Conservation (phyloP, 2,797 vertebrate genomes). For the Remorina albescens region DNA sequence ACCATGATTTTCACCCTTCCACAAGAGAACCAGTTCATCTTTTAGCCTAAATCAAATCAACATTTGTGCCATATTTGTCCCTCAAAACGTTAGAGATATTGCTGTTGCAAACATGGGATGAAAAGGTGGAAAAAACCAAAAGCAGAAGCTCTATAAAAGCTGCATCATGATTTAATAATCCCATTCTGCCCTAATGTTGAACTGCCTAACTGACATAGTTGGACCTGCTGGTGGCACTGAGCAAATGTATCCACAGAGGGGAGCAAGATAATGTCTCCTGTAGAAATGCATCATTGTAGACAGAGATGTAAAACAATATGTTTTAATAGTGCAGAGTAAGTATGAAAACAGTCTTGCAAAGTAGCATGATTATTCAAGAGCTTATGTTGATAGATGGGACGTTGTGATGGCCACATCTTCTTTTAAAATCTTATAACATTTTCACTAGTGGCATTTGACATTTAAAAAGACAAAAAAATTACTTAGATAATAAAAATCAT, state of each 20-base stretch:
- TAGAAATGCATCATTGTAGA: not conserved
- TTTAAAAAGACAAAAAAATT: conserved; percentile 49
- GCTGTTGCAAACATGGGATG: too few relatives aligned
- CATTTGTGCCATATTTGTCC: too few relatives aligned
- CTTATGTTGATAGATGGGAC: conserved; percentile 39
- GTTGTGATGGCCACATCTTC: conserved; percentile 34
- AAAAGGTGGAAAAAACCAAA: too few relatives aligned
- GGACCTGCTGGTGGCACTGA: too few relatives aligned
- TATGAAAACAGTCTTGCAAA: conserved; percentile 67
- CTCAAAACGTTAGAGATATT: too few relatives aligned
- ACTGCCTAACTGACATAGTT: too few relatives aligned
- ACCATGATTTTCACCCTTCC: too few relatives aligned
- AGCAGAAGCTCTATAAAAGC: not conserved
- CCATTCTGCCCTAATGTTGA: too few relatives aligned
- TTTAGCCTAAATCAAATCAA: too few relatives aligned
- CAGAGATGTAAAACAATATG: conserved; percentile 56
- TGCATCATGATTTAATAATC: not conserved
- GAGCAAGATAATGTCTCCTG: not conserved
- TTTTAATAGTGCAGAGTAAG: conserved; percentile 75
- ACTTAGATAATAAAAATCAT: conserved; percentile 38
- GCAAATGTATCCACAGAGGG: not conserved
- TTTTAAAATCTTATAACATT: conserved; percentile 46
- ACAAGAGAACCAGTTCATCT: too few relatives aligned
- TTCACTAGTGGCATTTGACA: conserved; percentile 51
- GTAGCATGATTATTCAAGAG: conserved; percentile 54